Evolutionary conservation across 35 echinoderm and acorn worm species (phyloP), one percentile per base, ranked within the genome.

Genomic region (Stichopus chloronotus): DNA sequence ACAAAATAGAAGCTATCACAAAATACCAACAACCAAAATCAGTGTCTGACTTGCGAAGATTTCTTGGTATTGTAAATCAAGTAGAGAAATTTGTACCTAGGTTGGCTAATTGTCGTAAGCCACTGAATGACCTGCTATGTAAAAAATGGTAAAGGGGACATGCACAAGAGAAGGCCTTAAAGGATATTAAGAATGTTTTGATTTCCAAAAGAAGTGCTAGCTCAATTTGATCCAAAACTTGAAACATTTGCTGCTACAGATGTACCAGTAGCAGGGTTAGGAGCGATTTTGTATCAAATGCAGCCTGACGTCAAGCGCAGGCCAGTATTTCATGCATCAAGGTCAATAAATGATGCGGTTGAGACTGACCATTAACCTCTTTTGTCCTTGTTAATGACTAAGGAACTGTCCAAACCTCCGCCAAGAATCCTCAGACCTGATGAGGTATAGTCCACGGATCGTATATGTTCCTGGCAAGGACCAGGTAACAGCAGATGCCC

Each of bases 301-400:
- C 83, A 93, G 65, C 3, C 53, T 55, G 72, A 93, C 8, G 91
- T 65, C 5, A 83, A 88, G 58, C 54, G 92, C 12, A 25, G 84
- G 55, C 92, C 83, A 4, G 53, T 78, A 23, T 57, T 57, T 5
- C 69, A 93, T 55, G 43, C 83, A 21, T 93, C 92, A 9, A 57
- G 92, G 59, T 76, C 84, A 10, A 21, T 93, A 6, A 92, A 19
- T 43, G 90, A 87, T 25, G 78, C 58, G 58, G 20, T 93, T 3
- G 91, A 90, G 81, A 95, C 84, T 9, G 91, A 95, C 52, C 91
- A 95, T 53, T 88, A 81, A 78, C 80, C 83, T n/a, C 10, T n/a
- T 1, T 65, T 92, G 23, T 59, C 94, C 4, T 68, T 92, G 10
- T 79, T 95, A 14, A 88, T 78, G 19, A 86, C 79, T 16, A 92